A percentile compares a stretch with the other conserved stretches of the same genome.
Conservation (phyloP, 1,140 invertebrate genomes). For the Hirudo medicinalis region DNA sequence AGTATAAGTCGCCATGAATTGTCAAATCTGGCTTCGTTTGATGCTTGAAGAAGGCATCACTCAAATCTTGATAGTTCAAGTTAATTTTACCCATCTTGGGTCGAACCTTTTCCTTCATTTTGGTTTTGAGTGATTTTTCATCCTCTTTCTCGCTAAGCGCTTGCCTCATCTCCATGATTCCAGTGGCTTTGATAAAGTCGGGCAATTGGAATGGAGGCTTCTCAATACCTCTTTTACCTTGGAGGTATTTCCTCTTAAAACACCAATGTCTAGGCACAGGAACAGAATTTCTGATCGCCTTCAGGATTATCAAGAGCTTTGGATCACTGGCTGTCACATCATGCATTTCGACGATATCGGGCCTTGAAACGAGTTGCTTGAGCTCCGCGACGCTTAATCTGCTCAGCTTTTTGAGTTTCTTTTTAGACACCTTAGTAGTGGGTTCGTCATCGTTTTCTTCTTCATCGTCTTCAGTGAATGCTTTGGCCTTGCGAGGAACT, state of each 20-base stretch:
- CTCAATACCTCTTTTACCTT: constrained; percentile 96
- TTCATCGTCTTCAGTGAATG: constrained; percentile 21
- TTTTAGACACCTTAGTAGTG: constrained; percentile 75
- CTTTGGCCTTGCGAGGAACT: constrained; percentile 23
- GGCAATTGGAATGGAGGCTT: constrained; percentile 96
- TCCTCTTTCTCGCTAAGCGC: constrained; percentile 95
- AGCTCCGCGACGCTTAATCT: constrained; percentile 78
- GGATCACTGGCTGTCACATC: constrained; percentile 96
- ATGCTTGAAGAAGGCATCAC: constrained; percentile 99
- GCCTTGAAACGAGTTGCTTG: constrained; percentile 63
- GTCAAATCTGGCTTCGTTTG: constrained; percentile 98
- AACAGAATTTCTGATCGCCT: constrained; percentile 76
- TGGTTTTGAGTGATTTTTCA: constrained; percentile 86
- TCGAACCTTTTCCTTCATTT: constrained; percentile 90
- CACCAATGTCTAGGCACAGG: constrained; percentile 98
- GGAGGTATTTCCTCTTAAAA: constrained; percentile 88
- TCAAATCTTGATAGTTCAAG: constrained; percentile 98
- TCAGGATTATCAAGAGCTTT: constrained; percentile 81
- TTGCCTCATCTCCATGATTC: constrained; percentile 98
- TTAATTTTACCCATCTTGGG: constrained; percentile 99
- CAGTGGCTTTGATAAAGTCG: constrained; percentile 95
- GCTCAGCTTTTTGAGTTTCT: constrained; percentile 75
- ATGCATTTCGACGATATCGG: constrained; percentile 99
- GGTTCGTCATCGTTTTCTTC: constrained; percentile 55
- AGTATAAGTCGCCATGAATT: constrained; percentile 96